Evolutionary conservation across 2,888 invertebrate species (phyloP), one percentile per base, ranked within the genome.

Genomic region (Galerucella pusilla): DNA sequence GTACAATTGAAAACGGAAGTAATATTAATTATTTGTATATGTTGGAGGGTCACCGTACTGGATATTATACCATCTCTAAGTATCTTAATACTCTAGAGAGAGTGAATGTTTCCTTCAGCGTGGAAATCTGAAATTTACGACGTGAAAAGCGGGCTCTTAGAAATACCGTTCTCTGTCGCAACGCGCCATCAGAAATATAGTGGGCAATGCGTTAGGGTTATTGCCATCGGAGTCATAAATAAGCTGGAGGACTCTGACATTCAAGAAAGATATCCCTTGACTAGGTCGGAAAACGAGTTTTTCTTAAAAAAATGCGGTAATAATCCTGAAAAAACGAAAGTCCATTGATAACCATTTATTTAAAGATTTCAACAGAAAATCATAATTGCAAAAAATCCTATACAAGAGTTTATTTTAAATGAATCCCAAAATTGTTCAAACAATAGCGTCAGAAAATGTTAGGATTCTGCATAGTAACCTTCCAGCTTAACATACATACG

Each of bases 131-230:
- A 68, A 74, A 78, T 78, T 78, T 78, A 78, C 71, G 77, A 76
- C 68, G 71, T 72, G 69, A 68, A 77, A 72, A 75, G 60, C 60
- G 72, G 71, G 63, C 25, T 59, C 60, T 54, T 52, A 72, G 74
- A 73, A 64, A 66, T 69, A 54, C 73, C 73, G 75, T 65, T 69
- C 68, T 63, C 71, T 71, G 68, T 74, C 74, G 74, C 71, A 72
- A 69, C 66, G 74, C 70, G 74, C 61, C 74, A 69, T 71, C 77
- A 72, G 73, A 78, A 78, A 78, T 78, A 72, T 77, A 75, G 72
- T 75, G 70, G 72, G 75, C 77, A 64, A 78, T 78, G 77, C 74
- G 72, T 78, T 78, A 74, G 77, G 75, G 74, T 76, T 78, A 76
- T 76, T 76, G 76, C 74, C 77, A 67, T 74, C 65, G 71, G 68